phyloP scores from a whole-genome alignment of 2,888 invertebrate genomes.

The Syrista parreyssii region DNA sequence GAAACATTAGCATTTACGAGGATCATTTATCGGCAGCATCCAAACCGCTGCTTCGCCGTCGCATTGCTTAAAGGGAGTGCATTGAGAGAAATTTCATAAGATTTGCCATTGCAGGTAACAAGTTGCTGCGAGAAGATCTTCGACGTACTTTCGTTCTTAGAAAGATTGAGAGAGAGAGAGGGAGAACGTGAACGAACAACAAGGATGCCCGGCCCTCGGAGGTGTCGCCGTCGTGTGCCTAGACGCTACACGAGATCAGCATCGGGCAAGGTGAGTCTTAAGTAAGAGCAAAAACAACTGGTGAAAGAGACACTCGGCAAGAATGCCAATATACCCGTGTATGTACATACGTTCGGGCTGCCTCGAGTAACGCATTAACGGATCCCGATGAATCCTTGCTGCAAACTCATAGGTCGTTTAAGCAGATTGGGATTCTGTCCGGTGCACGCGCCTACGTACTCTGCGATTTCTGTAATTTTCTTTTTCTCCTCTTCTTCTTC shows the following conservation, averaged over 20 bases:
- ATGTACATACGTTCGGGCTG: background rate
- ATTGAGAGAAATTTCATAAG: conserved; percentile 22
- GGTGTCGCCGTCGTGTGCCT: background rate
- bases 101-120: conserved; percentile 14
- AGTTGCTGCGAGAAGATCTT: conserved; percentile 34
- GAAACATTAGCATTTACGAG: background rate
- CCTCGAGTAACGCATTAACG: too few species aligned
- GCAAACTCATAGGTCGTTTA: background rate
- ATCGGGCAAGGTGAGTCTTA: background rate
- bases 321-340: background rate
- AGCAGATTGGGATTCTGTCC: background rate
- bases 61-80: too few species aligned
- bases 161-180: background rate
- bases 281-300: background rate
- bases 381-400: too few species aligned
- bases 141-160: conserved; percentile 32
- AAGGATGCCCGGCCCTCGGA: background rate
- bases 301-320: background rate
- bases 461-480: background rate
- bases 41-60: too few species aligned
- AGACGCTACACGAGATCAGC: background rate
- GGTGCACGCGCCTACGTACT: background rate
- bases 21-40: background rate
- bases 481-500: background rate
- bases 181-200: too few species aligned